phyloP scores from a whole-genome alignment of 2,797 vertebrate genomes.

The Sus cebifrons region DNA sequence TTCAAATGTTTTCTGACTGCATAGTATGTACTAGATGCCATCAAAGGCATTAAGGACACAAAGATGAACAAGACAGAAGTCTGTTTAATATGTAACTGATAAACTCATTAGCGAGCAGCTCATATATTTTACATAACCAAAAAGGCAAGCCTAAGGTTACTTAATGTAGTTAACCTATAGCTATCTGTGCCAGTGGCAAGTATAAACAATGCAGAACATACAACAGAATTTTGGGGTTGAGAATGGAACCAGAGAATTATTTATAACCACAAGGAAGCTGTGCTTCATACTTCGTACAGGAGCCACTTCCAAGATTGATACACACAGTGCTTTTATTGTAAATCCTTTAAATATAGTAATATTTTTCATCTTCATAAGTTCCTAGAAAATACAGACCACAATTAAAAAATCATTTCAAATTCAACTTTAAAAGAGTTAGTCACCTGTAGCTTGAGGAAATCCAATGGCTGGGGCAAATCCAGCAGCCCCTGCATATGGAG shows the following conservation, averaged over 20 bases:
- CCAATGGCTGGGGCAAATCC: constrained; percentile 90
- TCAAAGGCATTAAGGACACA: background rate
- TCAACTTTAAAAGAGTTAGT: constrained; percentile 82
- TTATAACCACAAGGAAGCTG: constrained; percentile 9
- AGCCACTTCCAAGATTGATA: background rate
- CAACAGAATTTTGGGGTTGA: background rate
- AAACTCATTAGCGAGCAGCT: constrained; percentile 31
- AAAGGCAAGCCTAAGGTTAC: constrained; percentile 32
- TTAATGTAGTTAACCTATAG: constrained; percentile 1
- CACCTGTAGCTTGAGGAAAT: constrained; percentile 91
- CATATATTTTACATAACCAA: constrained; percentile 15
- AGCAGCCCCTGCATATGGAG: constrained; percentile 89
- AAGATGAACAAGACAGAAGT: background rate
- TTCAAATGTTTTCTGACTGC: background rate
- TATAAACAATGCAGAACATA: constrained; percentile 28
- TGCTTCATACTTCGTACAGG: background rate
- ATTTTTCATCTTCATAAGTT: constrained; percentile 14
- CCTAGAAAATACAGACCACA: constrained; percentile 54
- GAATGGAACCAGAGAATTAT: background rate
- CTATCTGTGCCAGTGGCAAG: constrained; percentile 14
- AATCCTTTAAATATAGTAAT: background rate
- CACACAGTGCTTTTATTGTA: constrained; percentile 20
- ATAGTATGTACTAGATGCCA: background rate
- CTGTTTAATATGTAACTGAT: constrained; percentile 16
- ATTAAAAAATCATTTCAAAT: constrained; percentile 62